phyloP scores from a whole-genome alignment of 2,113 vertebrate genomes.

The Romanogobio albipinnatus region DNA sequence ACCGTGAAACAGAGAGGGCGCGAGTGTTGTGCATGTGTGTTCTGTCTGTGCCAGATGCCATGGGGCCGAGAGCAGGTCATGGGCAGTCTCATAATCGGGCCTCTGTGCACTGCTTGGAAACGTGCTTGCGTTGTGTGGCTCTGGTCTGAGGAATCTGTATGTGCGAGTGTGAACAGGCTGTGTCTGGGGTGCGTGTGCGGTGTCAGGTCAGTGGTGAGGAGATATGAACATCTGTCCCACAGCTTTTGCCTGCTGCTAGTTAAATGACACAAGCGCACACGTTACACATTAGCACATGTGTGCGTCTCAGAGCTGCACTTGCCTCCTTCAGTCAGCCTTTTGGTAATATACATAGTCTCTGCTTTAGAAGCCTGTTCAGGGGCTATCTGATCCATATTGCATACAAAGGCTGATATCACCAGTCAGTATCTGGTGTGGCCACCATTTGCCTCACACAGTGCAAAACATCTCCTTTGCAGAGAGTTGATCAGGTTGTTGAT shows the following conservation, averaged over 20 bases:
- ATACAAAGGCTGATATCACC: neutral
- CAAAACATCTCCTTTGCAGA: too few relatives aligned
- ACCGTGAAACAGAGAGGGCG: neutral
- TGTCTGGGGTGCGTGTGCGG: constrained; percentile 23
- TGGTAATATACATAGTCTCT: neutral
- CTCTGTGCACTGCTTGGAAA: constrained; percentile 35
- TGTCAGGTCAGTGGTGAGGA: constrained; percentile 39
- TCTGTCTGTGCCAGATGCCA: constrained; percentile 36
- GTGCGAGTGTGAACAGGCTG: neutral
- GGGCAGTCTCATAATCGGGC: constrained; percentile 35
- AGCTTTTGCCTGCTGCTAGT: constrained; percentile 34
- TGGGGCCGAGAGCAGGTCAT: constrained; percentile 34
- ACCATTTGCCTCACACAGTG: too few relatives aligned
- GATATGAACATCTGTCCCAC: constrained; percentile 56
- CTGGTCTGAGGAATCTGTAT: constrained; percentile 15
- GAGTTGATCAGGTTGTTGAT: too few relatives aligned
- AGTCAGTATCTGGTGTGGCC: too few relatives aligned
- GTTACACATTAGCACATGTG: constrained; percentile 25
- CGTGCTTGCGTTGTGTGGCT: neutral
- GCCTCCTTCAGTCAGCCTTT: neutral
- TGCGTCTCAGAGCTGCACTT: neutral
- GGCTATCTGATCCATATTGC: neutral
- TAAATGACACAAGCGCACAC: constrained; percentile 28
- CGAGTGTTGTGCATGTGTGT: constrained; percentile 6
- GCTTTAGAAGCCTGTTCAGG: neutral